Evolutionary conservation across 2,113 vertebrate genomes (phyloP).

Genomic region (Cariama cristata): DNA sequence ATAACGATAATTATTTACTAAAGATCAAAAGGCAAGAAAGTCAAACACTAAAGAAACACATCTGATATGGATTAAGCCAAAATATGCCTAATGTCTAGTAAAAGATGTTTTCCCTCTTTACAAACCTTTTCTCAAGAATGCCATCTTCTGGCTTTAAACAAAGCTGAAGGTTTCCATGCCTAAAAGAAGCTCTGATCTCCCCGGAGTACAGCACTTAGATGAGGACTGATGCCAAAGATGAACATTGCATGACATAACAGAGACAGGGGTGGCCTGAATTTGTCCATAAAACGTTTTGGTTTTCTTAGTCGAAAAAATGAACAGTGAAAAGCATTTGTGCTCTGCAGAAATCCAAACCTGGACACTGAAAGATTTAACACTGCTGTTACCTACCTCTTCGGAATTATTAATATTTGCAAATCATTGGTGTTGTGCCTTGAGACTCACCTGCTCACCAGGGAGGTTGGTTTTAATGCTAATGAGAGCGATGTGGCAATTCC

Average conservation of each 20-base stretch:
- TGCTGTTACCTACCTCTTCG: neutral
- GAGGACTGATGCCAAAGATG: neutral
- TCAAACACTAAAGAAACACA: neutral
- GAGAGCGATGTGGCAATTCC: neutral
- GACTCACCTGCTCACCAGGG: constrained; percentile 43
- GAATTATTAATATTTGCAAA: rapidly evolving
- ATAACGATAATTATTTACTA: neutral
- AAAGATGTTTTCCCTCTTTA: neutral
- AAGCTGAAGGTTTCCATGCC: neutral
- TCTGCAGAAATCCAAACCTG: neutral
- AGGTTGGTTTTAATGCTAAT: constrained; percentile 22
- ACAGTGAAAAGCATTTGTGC: neutral
- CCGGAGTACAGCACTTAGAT: neutral
- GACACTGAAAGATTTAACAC: too few relatives aligned
- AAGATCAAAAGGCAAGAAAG: neutral
- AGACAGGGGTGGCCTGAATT: neutral
- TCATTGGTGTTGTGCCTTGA: rapidly evolving
- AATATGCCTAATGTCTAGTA: neutral
- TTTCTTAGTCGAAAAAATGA: neutral
- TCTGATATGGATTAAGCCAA: neutral
- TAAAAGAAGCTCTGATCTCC: neutral
- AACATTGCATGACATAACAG: neutral
- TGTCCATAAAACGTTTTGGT: neutral
- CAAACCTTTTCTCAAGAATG: constrained; percentile 44
- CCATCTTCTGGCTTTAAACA: constrained; percentile 25